A percentile compares a stretch with the other conserved stretches of the same genome.
Evolutionary conservation across 2,888 invertebrate genomes (phyloP).

Genomic region (Rotaria magnacalcarata): DNA sequence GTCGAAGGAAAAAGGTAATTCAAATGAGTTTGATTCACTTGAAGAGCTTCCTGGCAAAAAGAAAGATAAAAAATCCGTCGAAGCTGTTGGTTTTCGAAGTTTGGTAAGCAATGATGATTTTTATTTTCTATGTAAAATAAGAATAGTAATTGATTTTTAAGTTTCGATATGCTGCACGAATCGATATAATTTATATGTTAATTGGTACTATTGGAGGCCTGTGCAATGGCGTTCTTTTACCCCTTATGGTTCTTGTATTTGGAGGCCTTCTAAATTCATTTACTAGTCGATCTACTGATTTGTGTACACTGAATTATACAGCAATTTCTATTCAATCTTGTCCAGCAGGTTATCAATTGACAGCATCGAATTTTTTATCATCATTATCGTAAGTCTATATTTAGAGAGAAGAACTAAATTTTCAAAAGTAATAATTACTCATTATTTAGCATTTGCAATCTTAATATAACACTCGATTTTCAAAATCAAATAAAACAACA

Average conservation of each 20-base stretch:
- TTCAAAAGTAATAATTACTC: no score
- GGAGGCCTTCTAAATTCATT: slow-evolving; percentile 56
- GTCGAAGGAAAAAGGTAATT: no score
- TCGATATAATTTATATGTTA: slow-evolving; percentile 54
- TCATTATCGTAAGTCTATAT: no score
- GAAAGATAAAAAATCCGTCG: background rate
- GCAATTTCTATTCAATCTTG: background rate
- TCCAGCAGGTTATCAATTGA: background rate
- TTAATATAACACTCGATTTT: background rate
- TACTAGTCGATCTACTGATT: slow-evolving; percentile 48
- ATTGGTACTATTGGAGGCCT: slow-evolving; percentile 52
- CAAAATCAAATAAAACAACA: background rate
- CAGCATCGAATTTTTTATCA: background rate
- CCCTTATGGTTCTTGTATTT: slow-evolving; percentile 56
- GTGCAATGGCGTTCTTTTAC: slow-evolving; percentile 54
- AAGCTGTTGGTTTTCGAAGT: background rate
- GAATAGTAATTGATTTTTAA: slow-evolving; percentile 49
- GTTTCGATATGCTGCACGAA: slow-evolving; percentile 54
- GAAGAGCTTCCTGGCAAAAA: no score
- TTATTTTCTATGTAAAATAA: background rate
- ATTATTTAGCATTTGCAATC: background rate
- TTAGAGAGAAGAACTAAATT: no score
- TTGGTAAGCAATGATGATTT: background rate
- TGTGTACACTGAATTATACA: background rate
- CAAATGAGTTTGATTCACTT: no score